Base-by-base conservation (phyloP, 2,888 invertebrate genomes). In the Xestia xanthographa region DNA sequence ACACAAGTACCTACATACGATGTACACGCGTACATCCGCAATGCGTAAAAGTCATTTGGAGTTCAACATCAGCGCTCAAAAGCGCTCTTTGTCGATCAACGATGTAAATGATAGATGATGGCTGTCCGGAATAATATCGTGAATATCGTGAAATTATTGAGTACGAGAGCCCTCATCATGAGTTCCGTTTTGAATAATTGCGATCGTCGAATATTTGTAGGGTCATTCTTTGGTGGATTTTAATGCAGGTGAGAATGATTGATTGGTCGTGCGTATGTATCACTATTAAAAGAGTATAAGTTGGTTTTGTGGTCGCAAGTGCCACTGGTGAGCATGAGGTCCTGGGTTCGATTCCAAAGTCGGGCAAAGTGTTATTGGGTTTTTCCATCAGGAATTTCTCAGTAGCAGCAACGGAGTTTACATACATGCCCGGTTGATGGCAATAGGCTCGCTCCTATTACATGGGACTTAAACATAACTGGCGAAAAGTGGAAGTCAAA, bases 11-110 rank as follows among this genome's bases (percentile, higher is more conserved):
- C 60, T 12, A 58, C 34, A 45, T 58, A 50, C 22, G n/a, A 26
- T 65, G 9, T 43, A 62, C 8, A 8, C n/a, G 41, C 38, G n/a
- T 63, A 63, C 65, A 65, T 77, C 77, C 83, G 79, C 83, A 83
- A 63, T 83, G 83, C 86, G 83, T 83, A 86, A 83, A 83, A 83
- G 74, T 83, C 83, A 66, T 86, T 78, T 63, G 22, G 43, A 77
- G 34, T 73, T 73, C 69, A 63, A 86, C 73, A 78, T 53, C 86
- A 62, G 72, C 34, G 74, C 45, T 74, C 72, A 83, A 78, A 74
- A 83, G 86, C 74, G 83, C 86, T 86, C 83, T 86, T 83, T 86
- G 86, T 83, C 83, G 68, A 83, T 83, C 86, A 86, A 60, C 69
- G 73, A 72, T 78, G 73, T 83, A 78, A 86, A 83, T 86, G 83